Percentiles rank a stretch among this genome's conserved stretches.
phyloP scores from a whole-genome alignment of 2,797 vertebrate genomes.

The Manis crassicaudata region DNA sequence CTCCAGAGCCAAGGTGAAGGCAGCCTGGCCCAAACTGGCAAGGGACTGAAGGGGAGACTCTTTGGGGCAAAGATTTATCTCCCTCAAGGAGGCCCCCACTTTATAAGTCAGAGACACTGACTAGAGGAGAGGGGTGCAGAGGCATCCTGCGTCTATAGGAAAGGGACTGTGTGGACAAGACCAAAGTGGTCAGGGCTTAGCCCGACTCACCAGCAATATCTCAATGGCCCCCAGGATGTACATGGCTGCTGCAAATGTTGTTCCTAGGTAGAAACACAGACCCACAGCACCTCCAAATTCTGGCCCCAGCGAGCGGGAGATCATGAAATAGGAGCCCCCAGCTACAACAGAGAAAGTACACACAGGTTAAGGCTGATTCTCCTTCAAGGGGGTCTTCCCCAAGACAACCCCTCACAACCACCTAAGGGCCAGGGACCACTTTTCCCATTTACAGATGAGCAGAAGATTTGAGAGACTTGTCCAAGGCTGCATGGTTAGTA shows the following conservation, averaged over 20 bases:
- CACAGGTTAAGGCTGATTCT: not conserved
- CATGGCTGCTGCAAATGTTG: constrained; percentile 98
- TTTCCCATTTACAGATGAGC: not conserved
- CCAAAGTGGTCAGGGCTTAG: not conserved
- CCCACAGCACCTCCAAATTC: constrained; percentile 99
- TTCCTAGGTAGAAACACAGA: constrained; percentile 98
- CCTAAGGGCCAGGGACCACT: not conserved
- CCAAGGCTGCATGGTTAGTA: not conserved
- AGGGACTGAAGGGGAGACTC: not conserved
- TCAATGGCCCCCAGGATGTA: constrained; percentile 98
- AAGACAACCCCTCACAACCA: not conserved
- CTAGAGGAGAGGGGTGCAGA: not conserved
- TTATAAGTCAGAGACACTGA: not conserved
- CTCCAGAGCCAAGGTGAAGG: not conserved
- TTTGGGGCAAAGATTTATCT: not conserved
- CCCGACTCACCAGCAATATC: constrained; percentile 94
- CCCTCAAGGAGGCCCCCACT: not conserved
- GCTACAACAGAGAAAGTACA: constrained; percentile 84
- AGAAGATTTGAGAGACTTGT: not conserved
- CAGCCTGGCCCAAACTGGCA: not conserved
- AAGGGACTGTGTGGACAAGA: not conserved
- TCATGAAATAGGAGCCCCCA: constrained; percentile 99
- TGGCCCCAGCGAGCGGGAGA: constrained; percentile 97
- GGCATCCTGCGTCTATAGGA: not conserved
- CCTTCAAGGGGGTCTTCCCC: not conserved